phyloP scores from a whole-genome alignment of 2,113 vertebrate genomes.

The Neomonachus schauinslandi region DNA sequence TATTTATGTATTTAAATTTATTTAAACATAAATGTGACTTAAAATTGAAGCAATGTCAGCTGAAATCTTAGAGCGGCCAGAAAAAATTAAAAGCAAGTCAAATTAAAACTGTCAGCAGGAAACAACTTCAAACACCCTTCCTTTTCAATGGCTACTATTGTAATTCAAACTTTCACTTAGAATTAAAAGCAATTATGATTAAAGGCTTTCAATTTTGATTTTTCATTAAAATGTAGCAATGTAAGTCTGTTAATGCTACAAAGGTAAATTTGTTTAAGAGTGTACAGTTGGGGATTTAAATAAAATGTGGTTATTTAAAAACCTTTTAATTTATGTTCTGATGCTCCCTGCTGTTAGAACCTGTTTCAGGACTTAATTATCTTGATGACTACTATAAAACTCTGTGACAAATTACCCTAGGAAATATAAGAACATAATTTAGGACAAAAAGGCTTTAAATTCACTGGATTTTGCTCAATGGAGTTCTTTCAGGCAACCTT shows the following conservation, averaged over 20 bases:
- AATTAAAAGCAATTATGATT: conserved; percentile 75
- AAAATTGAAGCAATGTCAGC: background rate
- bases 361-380: conserved; percentile 75
- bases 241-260: conserved; percentile 51
- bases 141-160: conserved; percentile 39
- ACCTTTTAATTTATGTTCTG: conserved; percentile 74
- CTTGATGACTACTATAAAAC: conserved; percentile 68
- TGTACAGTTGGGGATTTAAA: conserved; percentile 71
- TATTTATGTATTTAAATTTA: conserved; percentile 60
- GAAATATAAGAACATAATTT: conserved; percentile 67
- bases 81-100: conserved; percentile 65
- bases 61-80: conserved; percentile 10
- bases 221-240: conserved; percentile 69
- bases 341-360: conserved; percentile 56
- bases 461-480: conserved; percentile 46
- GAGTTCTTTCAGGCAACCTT: background rate
- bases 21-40: conserved; percentile 44
- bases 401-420: conserved; percentile 63
- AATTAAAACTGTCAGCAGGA: conserved; percentile 69
- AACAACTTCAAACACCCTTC: conserved; percentile 54
- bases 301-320: conserved; percentile 78
- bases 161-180: conserved; percentile 71
- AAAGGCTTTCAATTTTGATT: conserved; percentile 66
- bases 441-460: conserved; percentile 63
- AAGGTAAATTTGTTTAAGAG: conserved; percentile 79